Evolutionary conservation across 2,113 vertebrate species (phyloP), one percentile per base, ranked within the genome.

Genomic region (Progne subis): DNA sequence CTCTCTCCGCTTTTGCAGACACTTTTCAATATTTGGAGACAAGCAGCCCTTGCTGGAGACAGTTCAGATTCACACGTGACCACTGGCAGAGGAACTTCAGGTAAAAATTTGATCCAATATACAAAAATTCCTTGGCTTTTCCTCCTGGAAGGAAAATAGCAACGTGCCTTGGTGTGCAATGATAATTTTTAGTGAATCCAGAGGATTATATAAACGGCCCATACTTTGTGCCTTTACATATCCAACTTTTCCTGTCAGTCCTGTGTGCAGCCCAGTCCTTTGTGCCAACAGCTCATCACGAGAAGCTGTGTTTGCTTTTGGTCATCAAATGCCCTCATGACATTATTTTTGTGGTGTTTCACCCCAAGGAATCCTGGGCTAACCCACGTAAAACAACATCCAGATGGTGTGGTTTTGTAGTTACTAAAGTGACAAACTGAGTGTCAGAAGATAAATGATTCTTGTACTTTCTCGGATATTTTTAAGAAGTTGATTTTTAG

Each of bases 231-330:
- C 44, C 23, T 56, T 50, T 3, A 18, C 11, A 8, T 6, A 28
- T 41, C 46, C 10, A 39, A 3, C n/a, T 61, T 59, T 20, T 47
- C 18, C 31, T 49, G 72, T 70, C 52, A 37, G 46, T 50, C 57
- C 24, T 7, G 4, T 0, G 1, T 10, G 50, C 47, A 81, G 34
- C 41, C 12, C 2, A 0, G 5, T 29, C 24, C 32, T 74, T 44
- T 28, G 8, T 37, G 29, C 37, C 26, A 46, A 28, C 13, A 43
- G 20, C 31, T 18, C n/a, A 61, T 10, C 43, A 47, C 11, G 21
- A 88, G 32, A 50, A 69, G 8, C 29, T 84, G 32, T 31, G 26
- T 9, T 44, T 85, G 26, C 25, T 77, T 84, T 57, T 2, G 0
- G 37, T 59, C 46, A 79, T 37, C n/a, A 49, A 25, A 68, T 28